Conservation (phyloP, 2,888 invertebrate species). For the Aproaerema taeniolella region DNA sequence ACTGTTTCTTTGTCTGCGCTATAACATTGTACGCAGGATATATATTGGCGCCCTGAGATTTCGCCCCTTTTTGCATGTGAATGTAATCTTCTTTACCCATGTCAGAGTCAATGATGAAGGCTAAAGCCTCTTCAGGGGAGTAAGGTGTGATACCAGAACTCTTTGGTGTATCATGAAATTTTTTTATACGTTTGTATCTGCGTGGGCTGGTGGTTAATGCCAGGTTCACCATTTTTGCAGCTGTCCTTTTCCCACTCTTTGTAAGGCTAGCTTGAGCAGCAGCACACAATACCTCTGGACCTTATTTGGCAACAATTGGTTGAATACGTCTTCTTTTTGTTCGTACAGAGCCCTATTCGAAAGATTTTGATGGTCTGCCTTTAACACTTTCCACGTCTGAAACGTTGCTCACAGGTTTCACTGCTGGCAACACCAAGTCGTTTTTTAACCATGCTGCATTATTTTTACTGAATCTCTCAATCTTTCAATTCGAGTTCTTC, state of each 20-base stretch:
- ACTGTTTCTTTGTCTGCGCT: constrained; percentile 4
- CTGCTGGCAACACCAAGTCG: too few relatives aligned
- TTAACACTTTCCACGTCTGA: too few relatives aligned
- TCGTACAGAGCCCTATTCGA: too few relatives aligned
- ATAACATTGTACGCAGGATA: constrained; percentile 4
- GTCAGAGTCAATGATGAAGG: background rate
- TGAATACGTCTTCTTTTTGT: too few relatives aligned
- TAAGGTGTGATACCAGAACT: constrained; percentile 1
- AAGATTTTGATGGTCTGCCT: too few relatives aligned
- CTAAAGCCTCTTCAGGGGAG: constrained; percentile 3
- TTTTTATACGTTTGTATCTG: constrained; percentile 7
- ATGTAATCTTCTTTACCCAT: constrained; percentile 4
- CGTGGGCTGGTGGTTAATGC: constrained; percentile 6
- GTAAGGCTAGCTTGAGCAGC: too few relatives aligned
- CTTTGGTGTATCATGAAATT: constrained; percentile 3
- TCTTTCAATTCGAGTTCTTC: too few relatives aligned
- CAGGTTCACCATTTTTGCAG: constrained; percentile 3
- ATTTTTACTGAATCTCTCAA: too few relatives aligned
- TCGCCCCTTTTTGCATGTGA: constrained; percentile 3
- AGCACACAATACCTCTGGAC: too few relatives aligned
- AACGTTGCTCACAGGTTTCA: too few relatives aligned
- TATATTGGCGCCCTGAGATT: constrained; percentile 5
- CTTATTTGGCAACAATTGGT: too few relatives aligned
- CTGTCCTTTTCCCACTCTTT: constrained; percentile 5
- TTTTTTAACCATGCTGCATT: too few relatives aligned